phyloP scores from a whole-genome alignment of 2,888 invertebrate genomes.

The Cantharis nigra region DNA sequence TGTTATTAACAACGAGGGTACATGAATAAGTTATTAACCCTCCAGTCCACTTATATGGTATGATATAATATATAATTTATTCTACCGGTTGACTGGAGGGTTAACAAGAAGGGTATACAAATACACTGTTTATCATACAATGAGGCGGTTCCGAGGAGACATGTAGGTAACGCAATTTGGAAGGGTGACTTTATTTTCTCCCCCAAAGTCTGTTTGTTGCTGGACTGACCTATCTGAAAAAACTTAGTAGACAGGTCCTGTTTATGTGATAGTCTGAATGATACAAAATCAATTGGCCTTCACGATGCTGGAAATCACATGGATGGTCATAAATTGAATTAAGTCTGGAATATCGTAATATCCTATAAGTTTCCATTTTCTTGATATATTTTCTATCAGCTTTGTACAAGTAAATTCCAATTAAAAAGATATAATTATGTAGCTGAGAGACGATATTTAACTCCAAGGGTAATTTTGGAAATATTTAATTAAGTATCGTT shows the following conservation, averaged over 20 bases:
- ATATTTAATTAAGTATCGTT: slow-evolving; percentile 21
- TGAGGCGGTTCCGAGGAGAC: neutral
- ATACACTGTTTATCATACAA: neutral
- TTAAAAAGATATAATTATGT: neutral
- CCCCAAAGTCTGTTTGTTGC: neutral
- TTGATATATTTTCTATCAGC: neutral
- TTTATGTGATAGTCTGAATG: neutral
- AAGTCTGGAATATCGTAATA: neutral
- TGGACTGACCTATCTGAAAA: neutral
- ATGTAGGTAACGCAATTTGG: neutral
- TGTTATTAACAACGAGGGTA: no score
- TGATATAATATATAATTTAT: no score
- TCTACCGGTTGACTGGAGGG: no score
- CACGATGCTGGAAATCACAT: neutral
- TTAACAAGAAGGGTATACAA: neutral
- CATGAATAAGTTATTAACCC: no score
- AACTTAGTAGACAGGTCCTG: neutral
- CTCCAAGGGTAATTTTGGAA: slow-evolving; percentile 7
- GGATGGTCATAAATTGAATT: neutral
- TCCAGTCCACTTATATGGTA: no score
- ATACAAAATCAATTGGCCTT: neutral
- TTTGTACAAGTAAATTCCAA: neutral
- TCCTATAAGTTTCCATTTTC: neutral
- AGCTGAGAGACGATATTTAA: neutral
- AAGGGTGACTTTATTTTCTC: neutral